Base-by-base conservation (phyloP, 1,140 invertebrate genomes). In the Ceratoteleas bidentatus region DNA sequence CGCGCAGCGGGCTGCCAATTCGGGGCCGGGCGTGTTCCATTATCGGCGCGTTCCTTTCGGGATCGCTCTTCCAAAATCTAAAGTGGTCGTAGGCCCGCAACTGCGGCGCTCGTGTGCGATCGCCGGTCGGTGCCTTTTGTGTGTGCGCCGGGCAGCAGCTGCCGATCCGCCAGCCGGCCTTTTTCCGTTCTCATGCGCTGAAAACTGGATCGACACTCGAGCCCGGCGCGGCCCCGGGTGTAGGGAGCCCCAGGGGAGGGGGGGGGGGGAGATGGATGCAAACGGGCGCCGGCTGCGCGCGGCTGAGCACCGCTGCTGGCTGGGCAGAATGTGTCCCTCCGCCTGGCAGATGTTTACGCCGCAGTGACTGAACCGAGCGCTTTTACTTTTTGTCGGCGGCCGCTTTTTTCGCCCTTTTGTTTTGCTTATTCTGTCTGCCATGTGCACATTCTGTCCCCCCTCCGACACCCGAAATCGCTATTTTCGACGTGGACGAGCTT, bases 311-410 rank as follows among this genome's bases (percentile, higher is more conserved):
- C 74, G 0, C 70, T 66, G 79, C 15, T 64, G 40, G 52, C 52
- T 50, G 43, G 43, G 49, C 47, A 43, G 76, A 43, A 73, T 45
- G 50, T 77, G 72, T 72, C 85, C 84, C 24, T 24, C 84, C 85
- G 85, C 84, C 86, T 86, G 87, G 89, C 90, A 91, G 89, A 90
- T 91, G 89, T 90, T 91, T 89, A 89, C 84, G 77, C 83, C 84
- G 81, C 85, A 77, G 85, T 85, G 75, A 81, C 85, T 85, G 83
- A 89, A 89, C 86, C 77, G 81, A 87, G 80, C 81, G 83, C 83
- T 87, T 87, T 86, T 88, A 85, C 81, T 87, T 84, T 88, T 88
- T 78, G 66, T 33, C 60, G 1, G 24, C 24, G n/a, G 53, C 54
- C 85, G 82, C 85, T 87, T 77, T 73, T 72, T 85, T 85, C 84